Conservation (phyloP, 2,113 vertebrate genomes). For the Pogonocichla stellata region DNA sequence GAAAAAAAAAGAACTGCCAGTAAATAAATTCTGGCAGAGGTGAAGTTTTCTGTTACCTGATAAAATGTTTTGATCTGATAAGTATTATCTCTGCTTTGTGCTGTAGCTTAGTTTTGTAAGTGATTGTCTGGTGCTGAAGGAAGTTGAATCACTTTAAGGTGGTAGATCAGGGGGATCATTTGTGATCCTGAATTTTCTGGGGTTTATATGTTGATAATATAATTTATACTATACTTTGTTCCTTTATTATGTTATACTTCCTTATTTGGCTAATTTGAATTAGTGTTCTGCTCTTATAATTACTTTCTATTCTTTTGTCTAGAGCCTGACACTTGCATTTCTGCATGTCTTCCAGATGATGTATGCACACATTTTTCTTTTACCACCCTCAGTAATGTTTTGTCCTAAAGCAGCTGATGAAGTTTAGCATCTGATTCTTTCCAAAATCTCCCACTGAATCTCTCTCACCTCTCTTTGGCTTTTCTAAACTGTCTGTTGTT, state of each 20-base stretch:
- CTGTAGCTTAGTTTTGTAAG: background rate
- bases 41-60: background rate
- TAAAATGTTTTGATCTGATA: background rate
- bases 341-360: constrained; percentile 37
- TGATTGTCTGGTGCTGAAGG: background rate
- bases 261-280: constrained; percentile 48
- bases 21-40: background rate
- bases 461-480: background rate
- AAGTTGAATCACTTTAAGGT: background rate
- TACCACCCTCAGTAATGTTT: background rate
- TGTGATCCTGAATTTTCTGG: background rate
- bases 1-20: background rate
- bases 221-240: background rate
- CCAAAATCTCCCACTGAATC: background rate
- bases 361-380: constrained; percentile 1
- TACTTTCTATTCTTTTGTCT: constrained; percentile 47
- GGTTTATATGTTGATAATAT: background rate
- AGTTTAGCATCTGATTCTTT: background rate
- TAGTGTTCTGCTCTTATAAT: background rate
- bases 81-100: background rate
- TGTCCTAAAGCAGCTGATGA: background rate
- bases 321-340: background rate
- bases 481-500: background rate
- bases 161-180: background rate
- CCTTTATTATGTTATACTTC: background rate